Evolutionary conservation across 2,888 invertebrate genomes (phyloP).

Genomic region (Drosophila greeni): DNA sequence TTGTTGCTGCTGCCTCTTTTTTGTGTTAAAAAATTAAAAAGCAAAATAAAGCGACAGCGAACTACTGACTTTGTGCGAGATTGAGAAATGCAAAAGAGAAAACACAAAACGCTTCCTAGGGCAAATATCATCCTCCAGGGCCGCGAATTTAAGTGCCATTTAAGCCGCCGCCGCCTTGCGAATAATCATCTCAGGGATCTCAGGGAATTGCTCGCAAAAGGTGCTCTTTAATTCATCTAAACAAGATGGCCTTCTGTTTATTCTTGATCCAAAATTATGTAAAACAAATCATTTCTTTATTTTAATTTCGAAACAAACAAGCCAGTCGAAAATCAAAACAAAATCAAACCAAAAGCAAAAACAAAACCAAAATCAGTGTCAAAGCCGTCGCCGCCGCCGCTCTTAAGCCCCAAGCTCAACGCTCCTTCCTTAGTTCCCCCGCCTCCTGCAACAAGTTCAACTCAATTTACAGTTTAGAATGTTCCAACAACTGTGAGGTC

Average conservation of each 20-base stretch:
- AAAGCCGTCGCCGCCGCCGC: neutral
- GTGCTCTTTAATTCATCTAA: neutral
- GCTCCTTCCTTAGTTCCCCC: neutral
- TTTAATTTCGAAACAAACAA: neutral
- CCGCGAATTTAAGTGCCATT: slow-evolving; percentile 2
- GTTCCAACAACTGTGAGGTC: slow-evolving; percentile 36
- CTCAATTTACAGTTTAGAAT: slow-evolving; percentile 37
- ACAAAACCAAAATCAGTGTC: slow-evolving; percentile 17
- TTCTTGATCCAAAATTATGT: neutral
- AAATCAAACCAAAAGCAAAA: slow-evolving; percentile 1
- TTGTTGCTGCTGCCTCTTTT: slow-evolving; percentile 30
- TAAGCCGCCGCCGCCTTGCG: neutral
- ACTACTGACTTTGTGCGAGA: slow-evolving; percentile 15
- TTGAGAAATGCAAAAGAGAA: slow-evolving; percentile 14
- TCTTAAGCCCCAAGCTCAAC: slow-evolving; percentile 2
- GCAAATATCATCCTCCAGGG: slow-evolving; percentile 16
- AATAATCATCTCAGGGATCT: neutral
- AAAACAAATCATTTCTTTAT: neutral
- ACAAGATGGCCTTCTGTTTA: neutral
- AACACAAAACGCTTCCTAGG: slow-evolving; percentile 16
- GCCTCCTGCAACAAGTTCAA: slow-evolving; percentile 21
- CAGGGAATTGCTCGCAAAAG: too few relatives aligned
- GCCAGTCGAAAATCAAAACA: slow-evolving; percentile 3
- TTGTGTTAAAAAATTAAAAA: slow-evolving; percentile 14
- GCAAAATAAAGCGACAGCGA: slow-evolving; percentile 2